Evolutionary conservation across 2,797 vertebrate species (phyloP), one percentile per base, ranked within the genome.

Genomic region (Kryptolebias ocellatus): DNA sequence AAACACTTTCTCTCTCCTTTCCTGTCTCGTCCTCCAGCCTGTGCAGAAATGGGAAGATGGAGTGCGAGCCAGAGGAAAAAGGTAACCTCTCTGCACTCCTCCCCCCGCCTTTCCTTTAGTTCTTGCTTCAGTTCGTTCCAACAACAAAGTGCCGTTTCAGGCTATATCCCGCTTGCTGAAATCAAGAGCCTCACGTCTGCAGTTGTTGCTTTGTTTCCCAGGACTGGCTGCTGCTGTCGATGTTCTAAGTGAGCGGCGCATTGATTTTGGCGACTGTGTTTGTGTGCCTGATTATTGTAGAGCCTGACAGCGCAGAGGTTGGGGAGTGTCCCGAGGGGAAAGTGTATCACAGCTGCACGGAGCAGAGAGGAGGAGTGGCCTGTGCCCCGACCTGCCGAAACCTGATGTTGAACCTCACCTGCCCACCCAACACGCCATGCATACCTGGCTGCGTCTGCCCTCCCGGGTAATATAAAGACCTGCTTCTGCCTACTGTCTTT

Each of bases 391-490:
- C 98, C 6, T 99, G 98, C 87, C 93, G 92, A 0, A 99, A 98
- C 80, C 90, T 99, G 84, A 98, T 97, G 92, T 96, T 99, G 95
- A 99, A 99, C 88, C 95, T 99, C 83, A 98, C 97, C 72, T 99
- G 98, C 70, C 93, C 95, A 15, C 97, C 96, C 29, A 96, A 93
- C 67, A 96, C 96, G 53, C 96, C 95, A 2, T 99, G 98, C 90
- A 94, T 96, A 83, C 95, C 96, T 49, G 97, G 98, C 81, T 99
- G 98, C 70, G 88, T 97, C 83, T 99, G 98, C 44, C 95, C 95
- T 60, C 83, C 94, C 49, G 97, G 97, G 98, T 99, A 95, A 94
- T 50, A 52, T 29, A 53, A 59, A 15, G 8, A 50, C 29, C 46
- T 47, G 0, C 47, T 63, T 47, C 45, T 27, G 54, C 55, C 14